Evolutionary conservation across 2,797 vertebrate genomes (phyloP).

Genomic region (Paratrypauchen microcephalus): DNA sequence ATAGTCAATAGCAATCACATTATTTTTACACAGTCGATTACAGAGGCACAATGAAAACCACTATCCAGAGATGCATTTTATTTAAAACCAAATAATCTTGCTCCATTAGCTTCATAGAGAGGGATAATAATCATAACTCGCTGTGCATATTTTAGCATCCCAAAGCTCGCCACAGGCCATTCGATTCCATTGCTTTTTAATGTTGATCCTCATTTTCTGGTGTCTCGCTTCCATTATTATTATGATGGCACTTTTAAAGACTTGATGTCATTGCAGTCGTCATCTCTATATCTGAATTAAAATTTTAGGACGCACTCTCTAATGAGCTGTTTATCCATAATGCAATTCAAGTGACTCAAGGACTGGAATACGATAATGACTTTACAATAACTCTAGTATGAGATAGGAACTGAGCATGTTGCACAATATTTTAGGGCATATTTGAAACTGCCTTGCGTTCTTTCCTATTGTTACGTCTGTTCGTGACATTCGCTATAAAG

Average conservation of each 20-base stretch:
- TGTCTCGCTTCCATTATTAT: conserved; percentile 33
- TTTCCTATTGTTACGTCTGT: conserved; percentile 24
- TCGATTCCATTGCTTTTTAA: conserved; percentile 43
- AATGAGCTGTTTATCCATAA: conserved; percentile 23
- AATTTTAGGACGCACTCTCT: conserved; percentile 21
- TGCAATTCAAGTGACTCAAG: background rate
- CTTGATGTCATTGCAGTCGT: background rate
- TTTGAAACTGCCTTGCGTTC: conserved; percentile 18
- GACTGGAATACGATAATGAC: conserved; percentile 16
- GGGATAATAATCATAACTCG: conserved; percentile 53
- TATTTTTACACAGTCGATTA: background rate
- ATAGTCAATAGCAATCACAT: background rate
- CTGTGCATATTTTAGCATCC: conserved; percentile 56
- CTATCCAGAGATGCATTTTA: conserved; percentile 24
- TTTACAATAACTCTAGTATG: background rate
- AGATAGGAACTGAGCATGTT: background rate
- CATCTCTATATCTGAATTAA: conserved; percentile 15
- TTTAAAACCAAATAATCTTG: conserved; percentile 39
- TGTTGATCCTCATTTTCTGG: conserved; percentile 47
- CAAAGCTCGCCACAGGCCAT: conserved; percentile 38
- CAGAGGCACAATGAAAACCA: conserved; percentile 7
- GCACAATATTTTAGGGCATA: conserved; percentile 20
- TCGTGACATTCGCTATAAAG: conserved; percentile 36
- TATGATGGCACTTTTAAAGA: conserved; percentile 20
- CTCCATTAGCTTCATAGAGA: conserved; percentile 45